Evolutionary conservation across 1,140 invertebrate genomes (phyloP), one percentile per base, ranked within the genome.

Genomic region (Pentalonia nigronervosa): DNA sequence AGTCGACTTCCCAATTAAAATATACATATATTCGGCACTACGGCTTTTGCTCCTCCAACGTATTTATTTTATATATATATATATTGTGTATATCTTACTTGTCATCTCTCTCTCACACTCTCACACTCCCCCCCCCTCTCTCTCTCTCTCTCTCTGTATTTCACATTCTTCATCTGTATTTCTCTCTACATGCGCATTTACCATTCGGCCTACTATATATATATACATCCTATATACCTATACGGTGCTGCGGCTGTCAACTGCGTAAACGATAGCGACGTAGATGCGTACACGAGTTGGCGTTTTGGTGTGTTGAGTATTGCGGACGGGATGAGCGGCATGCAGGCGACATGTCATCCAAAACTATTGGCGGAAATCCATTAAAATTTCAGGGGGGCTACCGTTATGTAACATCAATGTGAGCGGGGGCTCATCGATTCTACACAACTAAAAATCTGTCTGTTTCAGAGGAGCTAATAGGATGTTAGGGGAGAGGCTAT

Each of bases 1-100:
- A 45, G 91, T n/a, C 76, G 91, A 84, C 91, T 92, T 91, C 67
- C 90, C 90, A 91, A 91, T 92, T 92, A 92, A 83, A 92, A 53
- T 81, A 81, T 91, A 81, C 81, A 83, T 91, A 48, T 91, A 81
- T 47, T 76, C n/a, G 9, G 60, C 60, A n/a, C 60, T 76, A 60
- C 25, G 21, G 17, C 21, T 41, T 60, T 41, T 34, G 56, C 89
- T 41, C 34, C 9, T 90, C 53, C 11, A 45, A 4, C 14, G 53
- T 67, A 76, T 76, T 60, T 30, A 17, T 76, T 67, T 3, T 67
- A 90, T 41, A 56, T 45, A 41, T 90, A 17, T 90, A 86, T 86
- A 47, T 86, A 86, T n/a, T 20, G 41, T 86, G 84, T 86, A 86
- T 30, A 86, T 86, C 41, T 86, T 47, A 30, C 84, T 86, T 47